Base-by-base conservation (phyloP, 2,113 vertebrate species). In the Hippopotamus amphibius region DNA sequence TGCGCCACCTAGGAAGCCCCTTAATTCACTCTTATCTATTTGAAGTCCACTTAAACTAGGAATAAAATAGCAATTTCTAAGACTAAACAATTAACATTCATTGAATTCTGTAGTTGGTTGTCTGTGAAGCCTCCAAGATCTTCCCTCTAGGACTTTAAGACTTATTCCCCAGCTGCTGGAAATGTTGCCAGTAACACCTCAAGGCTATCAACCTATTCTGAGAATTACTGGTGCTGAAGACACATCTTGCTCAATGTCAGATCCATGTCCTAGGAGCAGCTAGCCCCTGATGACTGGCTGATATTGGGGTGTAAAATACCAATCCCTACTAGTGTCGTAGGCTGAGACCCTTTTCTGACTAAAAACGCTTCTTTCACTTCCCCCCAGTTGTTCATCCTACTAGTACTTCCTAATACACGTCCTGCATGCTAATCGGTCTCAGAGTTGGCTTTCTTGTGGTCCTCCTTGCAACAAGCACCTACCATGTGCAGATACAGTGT, bases 191-290 rank as follows among this genome's bases (percentile, higher is more conserved):
- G 16, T 28, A 65, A 33, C 12, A 33, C 0, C 15, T 59, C 26
- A 14, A 0, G 3, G 55, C 24, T n/a, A 5, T 53, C 41, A 88
- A 22, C 7, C 55, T 21, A 6, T 30, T 84, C 63, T 88, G 57
- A 33, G 2, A 84, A 72, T 53, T 50, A 5, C 9, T 84, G 26
- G 19, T 71, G 14, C 16, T 53, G 46, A 30, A 93, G 21, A 50
- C 2, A 0, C 6, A 16, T 61, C 13, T 95, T 28, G 33, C 41
- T 57, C 37, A 74, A 26, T 22, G 8, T 66, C 0, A 0, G 61
- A 30, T 30, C 22, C 48, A 65, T 22, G n/a, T 37, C 13, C 24
- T 5, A 76, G 28, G 7, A 61, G 13, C 3, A n/a, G 69, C 37
- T 33, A 48, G 17, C 2, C 22, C 24, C 37, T 37, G 1, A 26